Evolutionary conservation across 2,113 vertebrate genomes (phyloP).

Genomic region (Cololabis saira): DNA sequence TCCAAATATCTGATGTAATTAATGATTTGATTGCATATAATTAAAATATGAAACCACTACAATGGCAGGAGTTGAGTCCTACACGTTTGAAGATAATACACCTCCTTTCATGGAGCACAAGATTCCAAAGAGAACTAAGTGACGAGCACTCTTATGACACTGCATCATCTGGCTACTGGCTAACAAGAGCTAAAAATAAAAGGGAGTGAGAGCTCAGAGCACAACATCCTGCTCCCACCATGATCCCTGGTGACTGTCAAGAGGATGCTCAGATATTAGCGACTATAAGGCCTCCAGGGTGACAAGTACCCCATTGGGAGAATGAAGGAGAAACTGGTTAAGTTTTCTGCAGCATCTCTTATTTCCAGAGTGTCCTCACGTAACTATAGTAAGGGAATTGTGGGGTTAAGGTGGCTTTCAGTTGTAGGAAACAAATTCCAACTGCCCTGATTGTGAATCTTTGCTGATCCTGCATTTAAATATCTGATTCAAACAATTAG

Average conservation of each 20-base stretch:
- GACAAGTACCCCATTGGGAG: slow-evolving; percentile 18
- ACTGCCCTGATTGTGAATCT: neutral
- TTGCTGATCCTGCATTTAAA: neutral
- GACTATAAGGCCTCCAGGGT: slow-evolving; percentile 25
- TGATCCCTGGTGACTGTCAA: slow-evolving; percentile 20
- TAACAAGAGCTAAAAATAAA: slow-evolving; percentile 66
- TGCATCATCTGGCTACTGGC: slow-evolving; percentile 51
- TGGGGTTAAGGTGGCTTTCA: slow-evolving; percentile 1
- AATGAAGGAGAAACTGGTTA: neutral
- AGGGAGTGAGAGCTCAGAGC: slow-evolving; percentile 33
- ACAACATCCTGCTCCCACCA: slow-evolving; percentile 45
- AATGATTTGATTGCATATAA: neutral
- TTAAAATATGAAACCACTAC: neutral
- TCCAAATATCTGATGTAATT: neutral
- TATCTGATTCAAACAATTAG: neutral
- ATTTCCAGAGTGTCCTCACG: neutral
- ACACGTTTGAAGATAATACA: neutral
- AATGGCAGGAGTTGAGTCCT: neutral
- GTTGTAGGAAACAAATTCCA: neutral
- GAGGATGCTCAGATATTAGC: slow-evolving; percentile 48
- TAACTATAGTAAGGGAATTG: neutral
- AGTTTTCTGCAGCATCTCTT: neutral
- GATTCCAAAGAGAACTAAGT: slow-evolving; percentile 41
- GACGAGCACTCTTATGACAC: slow-evolving; percentile 51
- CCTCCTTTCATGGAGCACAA: slow-evolving; percentile 13